phyloP scores from a whole-genome alignment of 1,140 invertebrate species.

The Rhysida immarginata region DNA sequence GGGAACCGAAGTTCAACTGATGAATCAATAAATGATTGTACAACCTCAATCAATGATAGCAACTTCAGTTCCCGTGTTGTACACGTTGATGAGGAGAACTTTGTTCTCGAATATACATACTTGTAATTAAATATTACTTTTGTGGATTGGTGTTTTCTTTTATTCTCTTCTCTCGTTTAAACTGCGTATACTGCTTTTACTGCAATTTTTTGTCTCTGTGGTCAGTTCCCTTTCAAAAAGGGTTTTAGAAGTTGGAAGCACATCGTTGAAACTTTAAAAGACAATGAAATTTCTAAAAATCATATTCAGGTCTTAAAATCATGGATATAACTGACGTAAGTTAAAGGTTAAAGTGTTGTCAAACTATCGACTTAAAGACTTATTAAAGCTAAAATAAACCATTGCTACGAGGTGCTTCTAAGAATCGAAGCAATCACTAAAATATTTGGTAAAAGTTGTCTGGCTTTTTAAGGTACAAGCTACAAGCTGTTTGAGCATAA shows the following conservation, averaged over 20 bases:
- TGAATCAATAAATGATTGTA: no score
- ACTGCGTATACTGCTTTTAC: not conserved
- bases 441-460: slow-evolving; percentile 8
- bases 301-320: slow-evolving; percentile 7
- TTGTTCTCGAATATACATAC: no score
- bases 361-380: not conserved
- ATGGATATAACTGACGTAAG: slow-evolving; percentile 9
- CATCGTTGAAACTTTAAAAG: slow-evolving; percentile 6
- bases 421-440: slow-evolving; percentile 7
- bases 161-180: no score
- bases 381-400: not conserved
- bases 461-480: slow-evolving; percentile 8
- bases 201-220: slow-evolving; percentile 3
- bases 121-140: no score
- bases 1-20: no score
- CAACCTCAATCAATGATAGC: no score
- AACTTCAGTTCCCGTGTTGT: no score
- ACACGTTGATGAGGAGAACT: no score
- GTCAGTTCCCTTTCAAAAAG: not conserved
- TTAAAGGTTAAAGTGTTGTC: slow-evolving; percentile 9
- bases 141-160: no score
- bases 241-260: slow-evolving; percentile 7
- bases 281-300: slow-evolving; percentile 6
- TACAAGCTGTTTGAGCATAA: slow-evolving; percentile 4
- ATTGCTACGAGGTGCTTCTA: slow-evolving; percentile 11